A percentile compares a stretch with the other conserved stretches of the same genome.
Evolutionary conservation across 64 coral and sea anemone genomes (phyloP).

Genomic region (Pocillopora verrucosa): DNA sequence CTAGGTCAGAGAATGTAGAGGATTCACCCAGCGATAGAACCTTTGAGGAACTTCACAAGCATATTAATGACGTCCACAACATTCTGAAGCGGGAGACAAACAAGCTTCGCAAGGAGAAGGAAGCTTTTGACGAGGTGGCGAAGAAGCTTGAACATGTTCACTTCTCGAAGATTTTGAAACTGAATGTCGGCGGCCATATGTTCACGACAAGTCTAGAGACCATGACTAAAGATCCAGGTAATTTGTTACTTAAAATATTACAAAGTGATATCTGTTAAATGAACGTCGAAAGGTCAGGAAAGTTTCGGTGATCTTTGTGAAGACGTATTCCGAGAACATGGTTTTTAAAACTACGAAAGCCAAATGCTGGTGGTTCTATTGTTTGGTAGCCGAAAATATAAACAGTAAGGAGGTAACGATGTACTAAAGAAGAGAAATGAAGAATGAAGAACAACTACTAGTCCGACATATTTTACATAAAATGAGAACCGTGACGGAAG

Average conservation of each 20-base stretch:
- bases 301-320: no score
- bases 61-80: not conserved
- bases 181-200: constrained; percentile 48
- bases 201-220: constrained; percentile 38
- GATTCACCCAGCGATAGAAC: not conserved
- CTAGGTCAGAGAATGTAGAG: not conserved
- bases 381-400: no score
- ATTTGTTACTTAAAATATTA: not conserved
- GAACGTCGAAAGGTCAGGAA: no score
- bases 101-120: constrained; percentile 24
- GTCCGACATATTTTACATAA: no score
- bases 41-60: not conserved
- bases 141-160: constrained; percentile 28
- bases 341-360: no score
- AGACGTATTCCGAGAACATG: no score
- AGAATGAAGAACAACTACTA: no score
- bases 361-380: no score
- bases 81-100: constrained; percentile 24
- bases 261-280: no score
- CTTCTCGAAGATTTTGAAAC: constrained; percentile 34
- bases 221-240: constrained; percentile 39
- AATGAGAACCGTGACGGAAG: no score
- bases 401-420: no score
- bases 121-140: constrained; percentile 15
- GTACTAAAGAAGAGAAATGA: no score